Conservation (phyloP, 2,888 invertebrate species). For the Lymantria dispar region DNA sequence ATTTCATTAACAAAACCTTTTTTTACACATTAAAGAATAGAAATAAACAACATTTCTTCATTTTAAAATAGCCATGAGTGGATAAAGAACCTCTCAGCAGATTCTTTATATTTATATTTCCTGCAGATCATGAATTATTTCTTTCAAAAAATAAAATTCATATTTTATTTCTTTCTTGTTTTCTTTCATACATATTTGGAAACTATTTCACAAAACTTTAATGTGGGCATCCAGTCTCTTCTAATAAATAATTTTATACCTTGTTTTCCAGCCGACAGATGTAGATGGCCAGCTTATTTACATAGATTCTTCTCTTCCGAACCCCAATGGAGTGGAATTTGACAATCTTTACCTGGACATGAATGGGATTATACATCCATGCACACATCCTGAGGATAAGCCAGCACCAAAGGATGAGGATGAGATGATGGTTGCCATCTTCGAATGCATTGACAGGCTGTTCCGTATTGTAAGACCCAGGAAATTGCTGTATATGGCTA, state of each 20-base stretch:
- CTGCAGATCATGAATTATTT: too few species aligned
- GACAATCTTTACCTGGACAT: slow-evolving; percentile 99
- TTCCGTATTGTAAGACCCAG: slow-evolving; percentile 96
- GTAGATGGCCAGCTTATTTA: slow-evolving; percentile 90
- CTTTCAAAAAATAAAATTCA: too few species aligned
- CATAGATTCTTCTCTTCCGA: slow-evolving; percentile 92
- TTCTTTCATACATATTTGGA: too few species aligned
- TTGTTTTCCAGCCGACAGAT: slow-evolving; percentile 84
- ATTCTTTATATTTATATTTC: too few species aligned
- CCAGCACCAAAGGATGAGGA: slow-evolving; percentile 99
- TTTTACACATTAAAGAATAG: too few species aligned
- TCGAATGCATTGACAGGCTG: slow-evolving; percentile 98
- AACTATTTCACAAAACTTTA: not conserved
- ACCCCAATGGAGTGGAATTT: slow-evolving; percentile 98
- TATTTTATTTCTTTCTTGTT: too few species aligned
- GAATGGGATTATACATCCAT: slow-evolving; percentile 99
- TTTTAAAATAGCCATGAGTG: too few species aligned
- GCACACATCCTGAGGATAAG: slow-evolving; percentile 99
- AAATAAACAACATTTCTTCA: too few species aligned
- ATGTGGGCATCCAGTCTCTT: not conserved
- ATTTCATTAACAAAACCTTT: too few species aligned
- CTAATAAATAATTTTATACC: not conserved
- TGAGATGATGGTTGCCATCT: slow-evolving; percentile 99
- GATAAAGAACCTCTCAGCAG: too few species aligned
- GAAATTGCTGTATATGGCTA: slow-evolving; percentile 98